Percentiles rank a stretch among this genome's conserved stretches.
phyloP scores from a whole-genome alignment of 2,113 vertebrate genomes.

The Diadophis punctatus region DNA sequence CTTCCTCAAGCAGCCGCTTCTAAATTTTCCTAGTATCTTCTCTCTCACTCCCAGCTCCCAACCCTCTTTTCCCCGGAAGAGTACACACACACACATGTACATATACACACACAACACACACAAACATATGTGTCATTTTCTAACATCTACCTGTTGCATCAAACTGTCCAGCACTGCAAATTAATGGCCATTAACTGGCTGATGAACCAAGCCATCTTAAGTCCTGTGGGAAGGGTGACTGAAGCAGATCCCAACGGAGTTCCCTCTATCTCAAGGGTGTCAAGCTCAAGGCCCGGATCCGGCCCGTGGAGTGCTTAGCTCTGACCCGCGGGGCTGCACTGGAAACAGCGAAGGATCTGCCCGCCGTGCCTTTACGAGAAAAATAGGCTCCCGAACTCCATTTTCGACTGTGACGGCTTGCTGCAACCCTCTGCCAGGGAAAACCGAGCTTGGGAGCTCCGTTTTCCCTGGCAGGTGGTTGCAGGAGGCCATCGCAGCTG shows the following conservation, averaged over 20 bases:
- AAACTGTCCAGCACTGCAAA: not conserved
- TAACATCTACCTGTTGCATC: not conserved
- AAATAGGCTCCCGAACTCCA: too few relatives aligned
- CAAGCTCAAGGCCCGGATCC: too few relatives aligned
- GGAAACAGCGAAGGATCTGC: too few relatives aligned
- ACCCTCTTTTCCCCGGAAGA: not conserved
- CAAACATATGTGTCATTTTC: not conserved
- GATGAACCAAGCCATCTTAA: not conserved
- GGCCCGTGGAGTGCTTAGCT: too few relatives aligned
- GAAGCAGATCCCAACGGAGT: not conserved
- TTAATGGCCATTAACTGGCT: not conserved
- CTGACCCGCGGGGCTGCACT: too few relatives aligned
- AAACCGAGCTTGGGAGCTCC: too few relatives aligned
- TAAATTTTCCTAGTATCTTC: not conserved
- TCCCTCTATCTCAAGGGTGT: not conserved
- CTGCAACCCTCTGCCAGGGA: too few relatives aligned
- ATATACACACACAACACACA: not conserved
- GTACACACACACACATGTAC: not conserved
- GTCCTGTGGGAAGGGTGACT: not conserved
- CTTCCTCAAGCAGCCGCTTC: not conserved
- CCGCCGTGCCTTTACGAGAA: too few relatives aligned
- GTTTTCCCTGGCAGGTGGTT: too few relatives aligned
- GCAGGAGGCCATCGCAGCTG: too few relatives aligned
- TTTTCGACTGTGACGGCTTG: too few relatives aligned
- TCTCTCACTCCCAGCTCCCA: not conserved